Conservation (phyloP, 2,888 invertebrate species). For the Strigamia transsilvanica region DNA sequence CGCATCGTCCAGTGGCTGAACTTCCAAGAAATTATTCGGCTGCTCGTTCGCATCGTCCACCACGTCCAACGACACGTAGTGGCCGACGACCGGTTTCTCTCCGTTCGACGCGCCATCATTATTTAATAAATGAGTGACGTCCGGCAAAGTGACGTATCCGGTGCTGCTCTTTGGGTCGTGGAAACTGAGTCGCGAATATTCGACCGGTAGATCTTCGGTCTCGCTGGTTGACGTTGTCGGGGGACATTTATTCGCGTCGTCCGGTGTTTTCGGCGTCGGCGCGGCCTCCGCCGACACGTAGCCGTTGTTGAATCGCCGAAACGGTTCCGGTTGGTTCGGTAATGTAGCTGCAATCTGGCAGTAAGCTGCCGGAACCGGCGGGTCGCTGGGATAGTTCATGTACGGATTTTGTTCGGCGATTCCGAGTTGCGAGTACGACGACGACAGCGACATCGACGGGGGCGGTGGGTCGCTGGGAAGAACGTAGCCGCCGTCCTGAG, state of each 20-base stretch:
- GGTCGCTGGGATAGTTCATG: slow-evolving; percentile 12
- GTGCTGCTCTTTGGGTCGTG: not conserved
- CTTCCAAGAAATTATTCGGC: not conserved
- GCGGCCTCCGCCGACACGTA: slow-evolving; percentile 21
- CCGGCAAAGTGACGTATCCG: slow-evolving; percentile 28
- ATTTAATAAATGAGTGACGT: not conserved
- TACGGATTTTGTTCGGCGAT: not conserved
- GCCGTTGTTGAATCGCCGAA: not conserved
- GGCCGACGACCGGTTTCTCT: not conserved
- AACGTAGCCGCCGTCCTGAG: slow-evolving; percentile 37
- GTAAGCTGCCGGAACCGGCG: not conserved
- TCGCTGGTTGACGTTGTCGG: not conserved
- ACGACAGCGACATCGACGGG: not conserved
- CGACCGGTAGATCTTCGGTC: slow-evolving; percentile 18
- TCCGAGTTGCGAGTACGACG: slow-evolving; percentile 50
- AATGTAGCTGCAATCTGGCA: not conserved
- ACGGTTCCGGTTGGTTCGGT: not conserved
- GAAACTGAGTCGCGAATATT: slow-evolving; percentile 50
- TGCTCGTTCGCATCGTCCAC: slow-evolving; percentile 3
- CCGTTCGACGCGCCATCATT: not conserved
- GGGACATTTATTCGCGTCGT: not conserved
- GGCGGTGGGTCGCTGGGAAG: slow-evolving; percentile 34
- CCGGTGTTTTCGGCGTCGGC: not conserved
- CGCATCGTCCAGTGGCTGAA: not conserved
- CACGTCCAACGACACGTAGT: slow-evolving; percentile 36